Percentiles rank a stretch among this genome's conserved stretches.
phyloP scores from a whole-genome alignment of 1,140 invertebrate species.

The Wasmannia auropunctata region DNA sequence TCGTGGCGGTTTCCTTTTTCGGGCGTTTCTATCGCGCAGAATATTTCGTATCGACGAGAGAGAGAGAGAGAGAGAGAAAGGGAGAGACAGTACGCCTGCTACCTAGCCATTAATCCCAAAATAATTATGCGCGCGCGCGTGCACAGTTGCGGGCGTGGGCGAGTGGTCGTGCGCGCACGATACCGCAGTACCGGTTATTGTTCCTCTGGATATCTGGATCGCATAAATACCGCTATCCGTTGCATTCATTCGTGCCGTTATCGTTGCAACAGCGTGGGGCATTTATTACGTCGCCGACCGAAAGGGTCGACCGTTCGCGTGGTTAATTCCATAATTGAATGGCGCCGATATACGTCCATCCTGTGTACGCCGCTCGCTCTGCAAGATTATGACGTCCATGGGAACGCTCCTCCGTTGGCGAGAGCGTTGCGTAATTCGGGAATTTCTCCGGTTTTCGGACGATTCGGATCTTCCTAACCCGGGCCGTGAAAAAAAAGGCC shows the following conservation, averaged over 20 bases:
- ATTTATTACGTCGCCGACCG: conserved; percentile 72
- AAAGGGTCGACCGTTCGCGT: conserved; percentile 64
- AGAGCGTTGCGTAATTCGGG: background rate
- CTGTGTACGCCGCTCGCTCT: background rate
- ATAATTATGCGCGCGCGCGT: conserved; percentile 69
- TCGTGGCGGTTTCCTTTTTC: background rate
- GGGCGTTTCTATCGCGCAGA: conserved; percentile 37
- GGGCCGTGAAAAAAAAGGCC: background rate
- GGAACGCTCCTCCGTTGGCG: background rate
- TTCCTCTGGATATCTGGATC: conserved; percentile 74
- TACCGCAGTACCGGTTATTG: conserved; percentile 68
- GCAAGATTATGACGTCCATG: conserved; percentile 31
- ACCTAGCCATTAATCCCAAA: conserved; percentile 69
- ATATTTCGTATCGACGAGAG: conserved; percentile 46
- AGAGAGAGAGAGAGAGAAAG: too few species aligned
- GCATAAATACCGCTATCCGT: conserved; percentile 75
- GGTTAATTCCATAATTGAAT: conserved; percentile 75
- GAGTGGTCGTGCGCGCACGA: conserved; percentile 51
- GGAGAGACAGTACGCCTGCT: background rate
- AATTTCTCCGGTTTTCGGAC: background rate
- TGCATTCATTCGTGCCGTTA: conserved; percentile 74
- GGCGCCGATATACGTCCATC: conserved; percentile 46
- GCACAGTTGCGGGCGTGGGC: background rate
- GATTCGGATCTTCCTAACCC: background rate
- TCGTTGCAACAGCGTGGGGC: conserved; percentile 66